A percentile compares a stretch with the other conserved stretches of the same genome.
Conservation (phyloP, 2,797 vertebrate species). For the Selene dorsalis region DNA sequence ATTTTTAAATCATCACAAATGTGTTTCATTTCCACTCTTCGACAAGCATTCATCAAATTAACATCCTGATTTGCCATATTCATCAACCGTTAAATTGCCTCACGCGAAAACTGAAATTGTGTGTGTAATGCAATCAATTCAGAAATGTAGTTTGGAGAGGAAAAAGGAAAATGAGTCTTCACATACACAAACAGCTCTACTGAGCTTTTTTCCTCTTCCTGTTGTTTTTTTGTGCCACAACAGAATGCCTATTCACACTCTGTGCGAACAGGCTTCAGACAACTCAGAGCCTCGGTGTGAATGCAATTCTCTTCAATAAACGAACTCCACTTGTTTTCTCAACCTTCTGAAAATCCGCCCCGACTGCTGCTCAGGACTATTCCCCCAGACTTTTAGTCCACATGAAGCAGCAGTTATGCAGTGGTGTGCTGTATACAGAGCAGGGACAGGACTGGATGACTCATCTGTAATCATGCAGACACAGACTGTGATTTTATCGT, state of each 20-base stretch:
- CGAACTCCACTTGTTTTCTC: background rate
- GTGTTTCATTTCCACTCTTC: slow-evolving; percentile 54
- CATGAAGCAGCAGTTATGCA: slow-evolving; percentile 24
- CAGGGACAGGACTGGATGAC: slow-evolving; percentile 25
- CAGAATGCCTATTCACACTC: slow-evolving; percentile 13
- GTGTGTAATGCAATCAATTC: slow-evolving; percentile 73
- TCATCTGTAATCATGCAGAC: slow-evolving; percentile 48
- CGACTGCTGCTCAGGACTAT: slow-evolving; percentile 18
- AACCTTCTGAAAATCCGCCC: slow-evolving; percentile 13
- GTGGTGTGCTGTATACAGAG: slow-evolving; percentile 26
- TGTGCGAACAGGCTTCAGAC: slow-evolving; percentile 8
- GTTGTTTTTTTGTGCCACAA: background rate
- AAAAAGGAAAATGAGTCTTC: slow-evolving; percentile 38
- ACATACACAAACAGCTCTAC: background rate
- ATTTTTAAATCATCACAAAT: slow-evolving; percentile 30
- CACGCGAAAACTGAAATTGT: slow-evolving; percentile 60
- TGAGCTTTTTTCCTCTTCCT: background rate
- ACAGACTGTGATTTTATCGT: slow-evolving; percentile 29
- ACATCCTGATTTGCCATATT: slow-evolving; percentile 36
- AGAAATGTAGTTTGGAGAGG: slow-evolving; percentile 43
- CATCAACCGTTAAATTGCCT: slow-evolving; percentile 63
- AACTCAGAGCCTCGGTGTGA: slow-evolving; percentile 10
- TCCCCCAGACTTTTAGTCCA: slow-evolving; percentile 1
- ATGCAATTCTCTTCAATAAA: slow-evolving; percentile 7
- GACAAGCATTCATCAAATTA: slow-evolving; percentile 40